Evolutionary conservation across 2,113 vertebrate genomes (phyloP).

Genomic region (Perca fluviatilis): DNA sequence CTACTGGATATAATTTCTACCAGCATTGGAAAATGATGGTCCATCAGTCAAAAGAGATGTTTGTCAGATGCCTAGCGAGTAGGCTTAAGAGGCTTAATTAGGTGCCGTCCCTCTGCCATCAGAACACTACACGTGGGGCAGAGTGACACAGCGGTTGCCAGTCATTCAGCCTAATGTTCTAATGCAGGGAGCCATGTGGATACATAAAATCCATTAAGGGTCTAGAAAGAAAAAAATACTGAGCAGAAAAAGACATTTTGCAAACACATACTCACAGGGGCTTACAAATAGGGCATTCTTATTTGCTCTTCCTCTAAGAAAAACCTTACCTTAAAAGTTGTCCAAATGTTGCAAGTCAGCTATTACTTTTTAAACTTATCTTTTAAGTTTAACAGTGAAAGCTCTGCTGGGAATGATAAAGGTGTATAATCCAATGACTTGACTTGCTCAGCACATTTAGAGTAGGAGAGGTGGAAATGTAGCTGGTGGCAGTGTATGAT

Average conservation of each 20-base stretch:
- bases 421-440: background rate
- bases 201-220: conserved; percentile 79
- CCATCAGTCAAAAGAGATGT: conserved; percentile 78
- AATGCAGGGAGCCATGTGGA: conserved; percentile 78
- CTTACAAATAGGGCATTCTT: conserved; percentile 43
- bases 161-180: conserved; percentile 83
- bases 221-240: conserved; percentile 47
- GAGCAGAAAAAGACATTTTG: conserved; percentile 58
- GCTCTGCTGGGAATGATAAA: background rate
- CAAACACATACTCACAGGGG: conserved; percentile 42
- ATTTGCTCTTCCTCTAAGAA: conserved; percentile 33
- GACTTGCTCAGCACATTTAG: background rate
- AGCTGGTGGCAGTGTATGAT: background rate
- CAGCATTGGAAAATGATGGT: conserved; percentile 55
- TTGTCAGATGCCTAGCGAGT: conserved; percentile 73
- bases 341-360: background rate
- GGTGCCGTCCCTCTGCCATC: conserved; percentile 73
- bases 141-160: conserved; percentile 79
- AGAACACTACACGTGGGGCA: conserved; percentile 76
- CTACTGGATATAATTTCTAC: conserved; percentile 35
- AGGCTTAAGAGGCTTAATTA: conserved; percentile 78
- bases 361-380: background rate
- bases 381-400: background rate
- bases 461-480: background rate
- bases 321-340: conserved; percentile 27